Evolutionary conservation across 2,113 vertebrate species (phyloP), one percentile per base, ranked within the genome.

Genomic region (Phalacrocorax aristotelis): DNA sequence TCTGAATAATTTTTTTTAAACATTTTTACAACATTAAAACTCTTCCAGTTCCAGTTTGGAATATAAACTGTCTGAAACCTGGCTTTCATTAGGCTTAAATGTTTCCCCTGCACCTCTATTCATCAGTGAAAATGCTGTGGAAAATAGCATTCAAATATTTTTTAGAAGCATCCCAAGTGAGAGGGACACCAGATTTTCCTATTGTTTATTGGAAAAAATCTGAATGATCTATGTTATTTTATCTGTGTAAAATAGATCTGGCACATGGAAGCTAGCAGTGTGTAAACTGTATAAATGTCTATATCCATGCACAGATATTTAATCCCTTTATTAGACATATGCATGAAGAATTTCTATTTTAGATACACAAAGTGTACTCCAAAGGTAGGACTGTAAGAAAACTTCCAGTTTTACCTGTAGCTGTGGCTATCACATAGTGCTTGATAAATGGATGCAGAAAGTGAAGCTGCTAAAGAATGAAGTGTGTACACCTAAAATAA

Each of bases 361-460:
- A 49, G 49, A 87, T 65, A 66, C 16, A 85, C 16, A 42, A 89
- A 44, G 17, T 17, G 54, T 36, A 49, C 49, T 57, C 21, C 64
- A 89, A 79, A 68, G 12, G 7, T 13, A 76, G 23, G 46, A 71
- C 38, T 60, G 44, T 46, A 90, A 70, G 27, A 89, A 87, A 71
- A 83, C 10, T 46, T 65, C 5, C 7, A 6, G 23, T 90, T 93
- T 97, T 99, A 99, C 99, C 99, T 99, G 98, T 99, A 99, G 97
- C 99, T 99, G 95, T 99, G 99, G 97, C 99, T 99, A 98, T 99
- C 99, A 97, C 99, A 99, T 51, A 99, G 95, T 27, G 99, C 99
- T 97, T 99, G 99, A 97, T 99, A 99, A 97, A 99, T 98, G 72
- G 99, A 99, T 70, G 99, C 99, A 96, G 99, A 99, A 90, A 99